These are phyloP conservation scores for Lycaena phlaeas DNA, from an alignment of 2,888 invertebrate species.

Conservation along the genomic window DNA sequence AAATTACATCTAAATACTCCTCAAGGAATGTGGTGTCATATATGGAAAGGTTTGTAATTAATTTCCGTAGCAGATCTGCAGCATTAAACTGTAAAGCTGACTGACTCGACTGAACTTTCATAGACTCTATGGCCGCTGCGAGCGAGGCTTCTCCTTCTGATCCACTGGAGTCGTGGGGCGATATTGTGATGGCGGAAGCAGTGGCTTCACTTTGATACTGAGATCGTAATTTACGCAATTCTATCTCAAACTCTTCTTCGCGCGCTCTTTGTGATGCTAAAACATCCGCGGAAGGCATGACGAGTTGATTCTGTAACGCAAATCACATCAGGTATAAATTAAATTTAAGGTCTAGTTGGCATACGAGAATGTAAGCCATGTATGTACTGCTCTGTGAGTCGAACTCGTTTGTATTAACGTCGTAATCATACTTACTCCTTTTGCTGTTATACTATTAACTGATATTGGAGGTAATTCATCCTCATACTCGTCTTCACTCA, in stretches of 20 bases:
- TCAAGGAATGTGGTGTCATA: slow-evolving; percentile 11
- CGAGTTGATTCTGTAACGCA: slow-evolving; percentile 12
- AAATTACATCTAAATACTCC: slow-evolving; percentile 13
- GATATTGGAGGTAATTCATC: slow-evolving; percentile 10
- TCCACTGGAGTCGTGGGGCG: slow-evolving; percentile 14
- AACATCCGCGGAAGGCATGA: slow-evolving; percentile 19
- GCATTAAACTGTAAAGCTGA: slow-evolving; percentile 4
- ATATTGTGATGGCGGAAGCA: too few species aligned
- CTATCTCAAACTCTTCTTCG: slow-evolving; percentile 17
- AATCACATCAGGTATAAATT: neutral
- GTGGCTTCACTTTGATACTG: slow-evolving; percentile 9
- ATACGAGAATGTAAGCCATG: too few species aligned
- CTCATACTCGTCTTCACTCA: slow-evolving; percentile 11
- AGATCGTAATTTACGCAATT: slow-evolving; percentile 11
- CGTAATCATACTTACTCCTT: slow-evolving; percentile 3
- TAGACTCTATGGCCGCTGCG: slow-evolving; percentile 13
- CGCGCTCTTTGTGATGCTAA: slow-evolving; percentile 18
- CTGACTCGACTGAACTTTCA: slow-evolving; percentile 6
- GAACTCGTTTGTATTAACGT: too few species aligned
- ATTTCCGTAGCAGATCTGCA: slow-evolving; percentile 6
- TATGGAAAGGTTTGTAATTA: slow-evolving; percentile 7
- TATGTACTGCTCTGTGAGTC: too few species aligned
- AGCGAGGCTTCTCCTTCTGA: slow-evolving; percentile 16
- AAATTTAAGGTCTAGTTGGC: too few species aligned
- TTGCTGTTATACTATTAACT: slow-evolving; percentile 1